phyloP scores from a whole-genome alignment of 2,113 vertebrate genomes.

The Platysternon megacephalum region DNA sequence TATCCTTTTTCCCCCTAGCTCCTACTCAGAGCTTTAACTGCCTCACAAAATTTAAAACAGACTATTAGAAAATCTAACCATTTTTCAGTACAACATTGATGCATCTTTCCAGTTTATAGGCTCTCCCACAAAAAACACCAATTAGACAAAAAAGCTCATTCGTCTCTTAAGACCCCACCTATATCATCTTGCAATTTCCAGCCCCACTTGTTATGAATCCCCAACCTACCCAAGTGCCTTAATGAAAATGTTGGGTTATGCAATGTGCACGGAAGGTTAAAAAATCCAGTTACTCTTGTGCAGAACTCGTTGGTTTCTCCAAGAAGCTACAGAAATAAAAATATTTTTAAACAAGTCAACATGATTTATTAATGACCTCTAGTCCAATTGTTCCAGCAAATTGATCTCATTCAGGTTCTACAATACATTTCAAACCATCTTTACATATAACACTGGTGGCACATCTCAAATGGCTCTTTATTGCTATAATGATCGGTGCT shows the following conservation, averaged over 20 bases:
- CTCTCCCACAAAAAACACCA: background rate
- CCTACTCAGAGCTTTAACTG: background rate
- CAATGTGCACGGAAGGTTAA: background rate
- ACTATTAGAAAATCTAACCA: background rate
- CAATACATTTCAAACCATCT: background rate
- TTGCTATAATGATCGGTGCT: background rate
- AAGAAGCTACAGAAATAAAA: background rate
- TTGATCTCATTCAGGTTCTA: background rate
- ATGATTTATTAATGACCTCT: background rate
- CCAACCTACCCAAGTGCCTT: background rate
- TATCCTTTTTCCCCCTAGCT: background rate
- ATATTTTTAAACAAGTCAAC: background rate
- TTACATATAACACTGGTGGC: background rate
- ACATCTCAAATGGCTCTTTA: background rate
- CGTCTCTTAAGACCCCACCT: background rate
- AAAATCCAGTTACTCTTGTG: conserved; percentile 37
- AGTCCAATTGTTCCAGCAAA: background rate
- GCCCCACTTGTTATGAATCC: fast-evolving
- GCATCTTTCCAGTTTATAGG: background rate
- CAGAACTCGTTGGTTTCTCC: background rate
- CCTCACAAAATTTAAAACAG: background rate
- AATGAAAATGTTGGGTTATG: background rate
- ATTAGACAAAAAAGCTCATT: background rate
- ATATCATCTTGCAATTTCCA: background rate
- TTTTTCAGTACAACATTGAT: background rate